Evolutionary conservation across 1,140 invertebrate species (phyloP), one percentile per base, ranked within the genome.

Genomic region (Pseudomyrmex flavicornis): DNA sequence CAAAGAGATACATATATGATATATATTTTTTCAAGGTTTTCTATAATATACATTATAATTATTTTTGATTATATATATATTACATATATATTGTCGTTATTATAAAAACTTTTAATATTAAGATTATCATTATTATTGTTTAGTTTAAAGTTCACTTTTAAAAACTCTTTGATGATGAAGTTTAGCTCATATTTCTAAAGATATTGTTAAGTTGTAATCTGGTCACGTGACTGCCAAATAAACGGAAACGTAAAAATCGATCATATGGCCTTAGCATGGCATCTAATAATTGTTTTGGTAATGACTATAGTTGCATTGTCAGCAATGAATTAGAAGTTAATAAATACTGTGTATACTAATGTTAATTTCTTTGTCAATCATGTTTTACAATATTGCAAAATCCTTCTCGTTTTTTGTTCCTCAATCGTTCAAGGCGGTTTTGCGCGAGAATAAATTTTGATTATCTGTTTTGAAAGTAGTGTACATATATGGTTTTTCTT

Each of bases 301-400:
- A 90, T 83, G 80, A 91, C 85, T 88, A 92, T 85, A 92, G 85
- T 90, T 89, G 89, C 85, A 92, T 91, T 92, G 91, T 93, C 92
- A 92, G 86, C 89, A 73, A 79, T 70, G 54, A 79, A 79, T 3
- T 79, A 79, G 88, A 90, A 90, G 80, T 90, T 90, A 93, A 93
- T 93, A 93, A 93, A 93, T 75, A 85, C 91, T 92, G 85, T 91
- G 88, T 92, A 92, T 91, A 91, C 86, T 92, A 90, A 79, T 68
- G 91, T 92, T 93, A 26, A 26, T 35, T 35, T 5, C 35, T 35
- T 35, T 90, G 82, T 93, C 92, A 91, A 92, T 79, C 74, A 86
- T 89, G 80, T 91, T 59, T 91, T 90, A 50, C 88, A 86, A 90
- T 77, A 84, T 87, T 90, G 85, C 87, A 84, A 52, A 85, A 70